These are phyloP conservation scores for Microctonus hyperodae DNA, from an alignment of 2,888 invertebrate species.

Conservation along the genomic window DNA sequence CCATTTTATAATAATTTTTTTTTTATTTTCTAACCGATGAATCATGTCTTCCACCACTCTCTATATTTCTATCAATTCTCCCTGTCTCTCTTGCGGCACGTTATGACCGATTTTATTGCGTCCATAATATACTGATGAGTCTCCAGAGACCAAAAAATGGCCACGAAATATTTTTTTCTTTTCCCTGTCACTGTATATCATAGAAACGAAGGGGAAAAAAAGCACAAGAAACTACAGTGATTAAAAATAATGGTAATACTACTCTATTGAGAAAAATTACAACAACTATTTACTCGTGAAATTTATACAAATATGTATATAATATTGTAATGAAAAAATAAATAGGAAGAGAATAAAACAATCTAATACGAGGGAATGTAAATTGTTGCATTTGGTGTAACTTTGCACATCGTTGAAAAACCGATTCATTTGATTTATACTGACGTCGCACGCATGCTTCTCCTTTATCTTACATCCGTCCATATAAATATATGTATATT, in stretches of 20 bases:
- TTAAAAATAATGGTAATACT: background rate
- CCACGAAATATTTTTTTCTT: background rate
- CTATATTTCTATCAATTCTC: background rate
- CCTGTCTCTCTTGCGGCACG: background rate
- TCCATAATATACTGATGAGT: slow-evolving; percentile 1
- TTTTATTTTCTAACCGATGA: background rate
- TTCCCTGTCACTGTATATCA: background rate
- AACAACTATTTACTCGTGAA: slow-evolving; percentile 8
- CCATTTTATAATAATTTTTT: background rate
- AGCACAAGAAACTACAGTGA: background rate
- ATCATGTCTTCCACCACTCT: background rate
- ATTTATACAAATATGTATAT: slow-evolving; percentile 24
- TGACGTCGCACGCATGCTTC: slow-evolving; percentile 46
- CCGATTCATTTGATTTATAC: slow-evolving; percentile 48
- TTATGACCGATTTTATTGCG: background rate
- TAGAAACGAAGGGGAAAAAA: background rate
- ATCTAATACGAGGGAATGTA: background rate
- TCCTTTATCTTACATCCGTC: slow-evolving; percentile 38
- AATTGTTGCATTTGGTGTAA: slow-evolving; percentile 19
- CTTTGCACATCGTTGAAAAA: slow-evolving; percentile 31
- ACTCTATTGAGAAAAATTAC: background rate
- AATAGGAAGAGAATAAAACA: background rate
- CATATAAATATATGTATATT: background rate
- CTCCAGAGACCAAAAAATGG: background rate
- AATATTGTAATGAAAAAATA: background rate